A percentile compares a stretch with the other conserved stretches of the same genome.
Conservation (phyloP, 2,797 vertebrate genomes). For the Euthynnus affinis region DNA sequence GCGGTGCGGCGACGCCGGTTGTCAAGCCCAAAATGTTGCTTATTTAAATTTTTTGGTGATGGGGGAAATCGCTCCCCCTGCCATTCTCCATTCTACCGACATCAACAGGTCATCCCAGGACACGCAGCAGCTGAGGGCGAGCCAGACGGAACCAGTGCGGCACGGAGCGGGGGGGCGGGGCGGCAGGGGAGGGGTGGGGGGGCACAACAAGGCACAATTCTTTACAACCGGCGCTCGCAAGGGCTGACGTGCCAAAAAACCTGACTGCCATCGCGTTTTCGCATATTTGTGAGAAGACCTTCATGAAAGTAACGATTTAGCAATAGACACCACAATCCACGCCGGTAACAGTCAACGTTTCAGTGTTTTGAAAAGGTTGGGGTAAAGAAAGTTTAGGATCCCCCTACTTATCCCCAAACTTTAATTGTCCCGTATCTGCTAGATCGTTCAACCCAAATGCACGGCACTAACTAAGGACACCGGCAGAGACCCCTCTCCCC, state of each 20-base stretch:
- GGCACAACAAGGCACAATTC: conserved; percentile 80
- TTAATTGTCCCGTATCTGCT: conserved; percentile 63
- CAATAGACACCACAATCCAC: background rate
- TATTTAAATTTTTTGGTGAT: conserved; percentile 81
- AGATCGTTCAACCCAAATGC: conserved; percentile 43
- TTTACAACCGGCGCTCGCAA: conserved; percentile 67
- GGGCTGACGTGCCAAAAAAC: conserved; percentile 44
- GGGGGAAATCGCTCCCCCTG: conserved; percentile 83
- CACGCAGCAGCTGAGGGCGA: conserved; percentile 88
- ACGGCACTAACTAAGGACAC: conserved; percentile 43
- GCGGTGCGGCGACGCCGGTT: conserved; percentile 68
- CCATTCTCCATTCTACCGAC: conserved; percentile 86
- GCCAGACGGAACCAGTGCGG: conserved; percentile 89
- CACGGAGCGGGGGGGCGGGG: conserved; percentile 66
- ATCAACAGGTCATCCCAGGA: conserved; percentile 93
- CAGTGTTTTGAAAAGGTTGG: background rate
- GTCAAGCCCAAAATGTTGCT: conserved; percentile 70
- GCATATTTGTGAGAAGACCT: conserved; percentile 28
- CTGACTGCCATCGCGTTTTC: conserved; percentile 35
- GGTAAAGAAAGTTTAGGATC: conserved; percentile 72
- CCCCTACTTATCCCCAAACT: conserved; percentile 73
- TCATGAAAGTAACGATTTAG: conserved; percentile 24
- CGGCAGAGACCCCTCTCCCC: conserved; percentile 37
- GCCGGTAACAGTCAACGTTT: background rate
- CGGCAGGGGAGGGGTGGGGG: conserved; percentile 59